Percentiles rank a stretch among this genome's conserved stretches.
Conservation (phyloP, 1,140 invertebrate species). For the Ladona fulva region DNA sequence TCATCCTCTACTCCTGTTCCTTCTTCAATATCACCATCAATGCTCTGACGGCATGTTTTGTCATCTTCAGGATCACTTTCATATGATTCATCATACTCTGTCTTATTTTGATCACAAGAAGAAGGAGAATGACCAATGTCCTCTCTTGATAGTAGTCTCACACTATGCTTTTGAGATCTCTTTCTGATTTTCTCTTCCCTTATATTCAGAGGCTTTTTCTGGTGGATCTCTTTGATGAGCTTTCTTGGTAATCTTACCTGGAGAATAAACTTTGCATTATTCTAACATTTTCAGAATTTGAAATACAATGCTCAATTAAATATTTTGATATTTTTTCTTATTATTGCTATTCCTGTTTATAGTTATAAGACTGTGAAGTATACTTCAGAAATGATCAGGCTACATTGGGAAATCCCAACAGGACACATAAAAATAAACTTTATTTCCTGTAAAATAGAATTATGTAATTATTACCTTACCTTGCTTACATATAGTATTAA, state of each 20-base stretch:
- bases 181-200: neutral
- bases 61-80: neutral
- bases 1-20: neutral
- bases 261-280: neutral
- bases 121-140: neutral
- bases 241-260: neutral
- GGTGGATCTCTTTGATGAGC: neutral
- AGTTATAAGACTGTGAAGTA: too few relatives aligned
- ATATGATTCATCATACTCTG: neutral
- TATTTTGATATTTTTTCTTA: too few relatives aligned
- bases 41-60: neutral
- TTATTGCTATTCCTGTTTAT: too few relatives aligned
- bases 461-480: too few relatives aligned
- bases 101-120: neutral
- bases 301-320: too few relatives aligned
- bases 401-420: too few relatives aligned
- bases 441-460: too few relatives aligned
- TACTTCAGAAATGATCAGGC: too few relatives aligned
- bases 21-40: neutral
- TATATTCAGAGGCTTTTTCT: neutral
- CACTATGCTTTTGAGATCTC: neutral
- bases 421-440: too few relatives aligned
- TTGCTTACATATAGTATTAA: too few relatives aligned
- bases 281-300: too few relatives aligned
- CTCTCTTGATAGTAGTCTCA: neutral